Conservation (phyloP, 2,113 vertebrate genomes). For the Girardinichthys multiradiatus region DNA sequence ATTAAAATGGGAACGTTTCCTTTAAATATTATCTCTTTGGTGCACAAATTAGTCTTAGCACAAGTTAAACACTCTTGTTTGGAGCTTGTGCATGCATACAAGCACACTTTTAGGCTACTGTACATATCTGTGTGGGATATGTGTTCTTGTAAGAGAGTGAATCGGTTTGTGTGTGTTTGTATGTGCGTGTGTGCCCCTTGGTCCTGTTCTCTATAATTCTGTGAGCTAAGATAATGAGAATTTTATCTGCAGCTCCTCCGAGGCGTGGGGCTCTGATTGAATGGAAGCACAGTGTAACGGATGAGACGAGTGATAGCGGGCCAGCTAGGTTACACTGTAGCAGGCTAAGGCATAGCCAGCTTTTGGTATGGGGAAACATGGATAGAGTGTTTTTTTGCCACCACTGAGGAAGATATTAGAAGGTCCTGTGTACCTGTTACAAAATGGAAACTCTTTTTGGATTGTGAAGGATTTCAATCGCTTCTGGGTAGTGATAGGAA, state of each 20-base stretch:
- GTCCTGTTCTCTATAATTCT: conserved; percentile 76
- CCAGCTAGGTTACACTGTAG: conserved; percentile 62
- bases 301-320: conserved; percentile 76
- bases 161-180: conserved; percentile 20
- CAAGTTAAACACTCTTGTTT: conserved; percentile 33
- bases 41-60: conserved; percentile 59
- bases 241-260: conserved; percentile 78
- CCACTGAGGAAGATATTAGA: conserved; percentile 59
- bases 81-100: conserved; percentile 4
- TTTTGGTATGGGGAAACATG: conserved; percentile 55
- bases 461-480: conserved; percentile 57
- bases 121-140: conserved; percentile 37
- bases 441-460: conserved; percentile 55
- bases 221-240: conserved; percentile 81
- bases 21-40: conserved; percentile 47
- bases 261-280: conserved; percentile 76
- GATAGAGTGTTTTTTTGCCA: conserved; percentile 39
- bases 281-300: conserved; percentile 82
- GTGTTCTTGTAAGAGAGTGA: conserved; percentile 4
- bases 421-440: conserved; percentile 63
- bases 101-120: conserved; percentile 28
- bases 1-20: conserved; percentile 49
- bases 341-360: conserved; percentile 33
- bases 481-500: conserved; percentile 40
- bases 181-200: conserved; percentile 18